Evolutionary conservation across 2,888 invertebrate species (phyloP), one percentile per base, ranked within the genome.

Genomic region (Stenotaenia linearis): DNA sequence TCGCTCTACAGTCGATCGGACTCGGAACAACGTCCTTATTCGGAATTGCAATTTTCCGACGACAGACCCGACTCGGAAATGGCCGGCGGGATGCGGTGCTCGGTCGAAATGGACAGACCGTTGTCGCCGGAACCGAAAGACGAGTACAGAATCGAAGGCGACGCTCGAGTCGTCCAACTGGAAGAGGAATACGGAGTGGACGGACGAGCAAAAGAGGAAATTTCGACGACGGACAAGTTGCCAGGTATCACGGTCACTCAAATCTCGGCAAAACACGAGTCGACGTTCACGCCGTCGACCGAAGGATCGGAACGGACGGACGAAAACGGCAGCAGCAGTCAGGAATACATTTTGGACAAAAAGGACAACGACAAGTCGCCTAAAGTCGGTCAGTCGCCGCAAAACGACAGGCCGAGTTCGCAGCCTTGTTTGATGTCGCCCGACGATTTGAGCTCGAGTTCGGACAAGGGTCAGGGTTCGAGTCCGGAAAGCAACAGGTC

Each of bases 221-320:
- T 35, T 9, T 21, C 30, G 15, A 9, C 37, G n/a, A 45, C 85
- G 79, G 84, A 85, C 78, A 86, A 86, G 79, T 89, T 90, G 80
- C 90, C 90, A n/a, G 90, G 89, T 83, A 90, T 90, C 80, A 90
- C 89, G 83, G 88, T 90, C 21, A 90, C 90, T 6, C 90, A 90
- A 88, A 90, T 90, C 83, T 87, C 88, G 35, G 88, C 89, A 37
- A 91, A 90, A 83, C 90, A 90, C 85, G 90, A 90, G 83, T 82
- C 82, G 77, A 91, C n/a, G n/a, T n/a, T n/a, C n/a, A n/a, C 91
- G 5, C 88, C 91, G 81, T 90, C 90, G 79, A 90, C 85, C 9
- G 84, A 84, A 79, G 78, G 78, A 0, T 84, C 90, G 23, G 90
- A 91, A 82, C 90, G 91, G 84, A 91, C 91, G 12, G 86, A 89